Conservation (phyloP, 2,797 vertebrate genomes). For the Sebastes glaucus region DNA sequence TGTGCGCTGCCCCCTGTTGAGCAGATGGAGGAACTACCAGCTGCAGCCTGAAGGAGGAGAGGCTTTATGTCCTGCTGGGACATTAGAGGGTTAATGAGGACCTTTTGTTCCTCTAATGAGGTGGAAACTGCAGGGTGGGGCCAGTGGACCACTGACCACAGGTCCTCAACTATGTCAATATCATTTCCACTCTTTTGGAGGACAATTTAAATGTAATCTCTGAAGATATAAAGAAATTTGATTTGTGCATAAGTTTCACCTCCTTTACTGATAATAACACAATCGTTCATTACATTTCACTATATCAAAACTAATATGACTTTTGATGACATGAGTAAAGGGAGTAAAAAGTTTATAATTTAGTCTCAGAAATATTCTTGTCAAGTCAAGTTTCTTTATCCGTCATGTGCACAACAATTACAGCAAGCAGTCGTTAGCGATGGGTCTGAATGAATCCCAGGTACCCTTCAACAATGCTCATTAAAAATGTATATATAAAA, state of each 20-base stretch:
- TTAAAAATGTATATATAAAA: too few species aligned
- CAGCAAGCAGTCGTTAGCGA: fast-evolving
- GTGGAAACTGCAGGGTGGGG: background rate
- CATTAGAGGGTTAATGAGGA: background rate
- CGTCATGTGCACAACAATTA: too few species aligned
- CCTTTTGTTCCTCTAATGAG: background rate
- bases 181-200: background rate
- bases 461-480: too few species aligned
- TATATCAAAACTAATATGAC: background rate
- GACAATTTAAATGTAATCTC: background rate
- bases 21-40: background rate
- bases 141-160: background rate
- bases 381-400: too few species aligned
- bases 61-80: background rate
- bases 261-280: background rate
- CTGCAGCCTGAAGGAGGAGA: background rate
- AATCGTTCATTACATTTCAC: background rate
- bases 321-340: background rate
- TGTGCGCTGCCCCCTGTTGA: conserved; percentile 45
- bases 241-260: background rate
- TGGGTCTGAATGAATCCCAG: too few species aligned
- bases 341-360: background rate
- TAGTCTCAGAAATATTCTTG: background rate
- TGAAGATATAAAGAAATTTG: background rate
- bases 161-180: background rate